Evolutionary conservation across 2,797 vertebrate genomes (phyloP), one percentile per base, ranked within the genome.

Genomic region (Trachurus trachurus): DNA sequence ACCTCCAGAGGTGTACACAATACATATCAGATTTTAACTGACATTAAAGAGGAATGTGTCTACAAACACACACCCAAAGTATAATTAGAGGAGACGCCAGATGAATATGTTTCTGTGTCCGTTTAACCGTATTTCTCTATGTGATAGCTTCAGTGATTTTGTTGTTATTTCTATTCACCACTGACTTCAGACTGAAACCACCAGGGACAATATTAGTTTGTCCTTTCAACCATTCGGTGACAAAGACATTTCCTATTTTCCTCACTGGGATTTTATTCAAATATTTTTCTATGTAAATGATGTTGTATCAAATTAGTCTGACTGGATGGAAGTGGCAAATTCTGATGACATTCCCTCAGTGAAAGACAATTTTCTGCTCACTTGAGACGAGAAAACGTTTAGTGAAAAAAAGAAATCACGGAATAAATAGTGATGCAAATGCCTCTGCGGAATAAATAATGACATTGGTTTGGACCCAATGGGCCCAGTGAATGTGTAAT

Each of bases 371-470:
- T 80, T 80, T 76, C 39, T 64, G 71, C 61, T 75, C 77, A 67
- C 69, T 85, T 87, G 66, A 78, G 68, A 72, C 1, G 34, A 59
- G 63, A 76, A 80, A 80, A 57, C 58, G 63, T 79, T 79, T 74
- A 74, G 49, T 40, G 21, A 5, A 66, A 62, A 71, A 54, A 68
- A 49, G 12, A 75, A 74, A 84, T 74, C 7, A 66, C 54, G 65
- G 50, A 81, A 78, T 72, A 80, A 77, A 80, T 68, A 59, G 39
- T 50, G 57, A 65, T 59, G 47, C 57, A 79, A 71, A 85, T 67
- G 31, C 62, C 3, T 61, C 57, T n/a, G 1, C 45, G 56, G 80
- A 84, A 81, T 83, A 80, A 74, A 82, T 83, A 66, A 85, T 78
- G 44, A n/a, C 40, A 53, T 22, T 56, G 50, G n/a, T 86, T 76